Evolutionary conservation across 2,113 vertebrate genomes (phyloP).

Genomic region (Porphyrio hochstetteri): DNA sequence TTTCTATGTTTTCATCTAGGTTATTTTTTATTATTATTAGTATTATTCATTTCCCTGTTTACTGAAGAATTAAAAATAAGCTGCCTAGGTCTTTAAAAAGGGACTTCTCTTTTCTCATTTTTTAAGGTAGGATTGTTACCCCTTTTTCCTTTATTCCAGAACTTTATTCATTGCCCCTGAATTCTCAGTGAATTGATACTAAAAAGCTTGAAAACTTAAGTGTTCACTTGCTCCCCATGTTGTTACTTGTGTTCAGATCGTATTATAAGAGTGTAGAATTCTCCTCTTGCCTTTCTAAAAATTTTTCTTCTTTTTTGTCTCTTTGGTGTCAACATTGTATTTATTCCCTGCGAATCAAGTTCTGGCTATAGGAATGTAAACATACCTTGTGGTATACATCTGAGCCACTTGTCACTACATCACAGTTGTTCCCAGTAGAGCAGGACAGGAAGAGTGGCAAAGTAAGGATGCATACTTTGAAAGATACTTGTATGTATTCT

Average conservation of each 20-base stretch:
- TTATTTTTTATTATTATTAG: too few species aligned
- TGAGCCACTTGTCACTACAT: not conserved
- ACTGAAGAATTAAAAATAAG: not conserved
- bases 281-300: not conserved
- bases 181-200: not conserved
- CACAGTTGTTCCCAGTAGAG: not conserved
- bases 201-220: not conserved
- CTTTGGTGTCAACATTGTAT: constrained; percentile 1
- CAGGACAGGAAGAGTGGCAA: not conserved
- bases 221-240: not conserved
- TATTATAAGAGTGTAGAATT: constrained; percentile 43
- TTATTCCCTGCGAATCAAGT: constrained; percentile 20
- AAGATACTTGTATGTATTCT: not conserved
- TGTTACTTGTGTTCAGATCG: constrained; percentile 12
- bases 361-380: constrained; percentile 16
- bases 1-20: not conserved
- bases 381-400: constrained; percentile 13
- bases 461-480: not conserved
- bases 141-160: not conserved
- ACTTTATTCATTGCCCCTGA: not conserved
- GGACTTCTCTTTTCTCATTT: not conserved
- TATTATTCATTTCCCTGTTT: not conserved
- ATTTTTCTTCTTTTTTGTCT: not conserved
- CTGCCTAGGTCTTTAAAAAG: not conserved
- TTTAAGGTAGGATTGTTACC: not conserved